phyloP scores from a whole-genome alignment of 2,888 invertebrate genomes.

The Cotesia congregata region DNA sequence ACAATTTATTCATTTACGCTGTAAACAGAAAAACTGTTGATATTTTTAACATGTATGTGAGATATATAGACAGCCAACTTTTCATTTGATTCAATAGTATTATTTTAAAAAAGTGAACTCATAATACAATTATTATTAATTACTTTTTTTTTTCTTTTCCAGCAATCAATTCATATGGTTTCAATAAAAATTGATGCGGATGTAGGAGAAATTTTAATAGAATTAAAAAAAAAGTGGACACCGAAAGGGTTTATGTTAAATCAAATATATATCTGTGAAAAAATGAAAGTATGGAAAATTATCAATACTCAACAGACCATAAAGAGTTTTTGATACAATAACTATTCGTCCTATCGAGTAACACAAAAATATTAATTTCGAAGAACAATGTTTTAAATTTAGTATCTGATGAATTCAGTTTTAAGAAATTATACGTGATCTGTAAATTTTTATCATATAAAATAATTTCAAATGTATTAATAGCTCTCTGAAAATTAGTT shows the following conservation, averaged over 20 bases:
- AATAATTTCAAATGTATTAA: neutral
- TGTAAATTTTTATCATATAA: neutral
- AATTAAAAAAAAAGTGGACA: neutral
- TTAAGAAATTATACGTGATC: neutral
- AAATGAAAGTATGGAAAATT: no score
- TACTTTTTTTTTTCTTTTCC: slow-evolving; percentile 65
- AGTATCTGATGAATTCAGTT: neutral
- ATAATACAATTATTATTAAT: slow-evolving; percentile 18
- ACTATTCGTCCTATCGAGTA: no score
- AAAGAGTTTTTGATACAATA: no score
- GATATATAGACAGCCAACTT: no score
- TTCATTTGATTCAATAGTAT: no score
- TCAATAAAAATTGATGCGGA: slow-evolving; percentile 72
- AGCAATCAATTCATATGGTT: slow-evolving; percentile 83
- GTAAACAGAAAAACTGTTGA: no score
- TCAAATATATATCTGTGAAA: neutral
- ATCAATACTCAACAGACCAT: no score
- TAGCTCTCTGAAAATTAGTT: neutral
- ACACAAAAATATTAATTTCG: no score
- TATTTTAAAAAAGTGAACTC: neutral
- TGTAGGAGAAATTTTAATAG: neutral
- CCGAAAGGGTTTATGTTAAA: neutral
- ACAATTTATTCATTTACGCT: no score
- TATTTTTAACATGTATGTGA: no score
- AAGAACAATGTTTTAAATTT: neutral